Base-by-base conservation (phyloP, 2,113 vertebrate species). In the Cochlearius cochlearius region DNA sequence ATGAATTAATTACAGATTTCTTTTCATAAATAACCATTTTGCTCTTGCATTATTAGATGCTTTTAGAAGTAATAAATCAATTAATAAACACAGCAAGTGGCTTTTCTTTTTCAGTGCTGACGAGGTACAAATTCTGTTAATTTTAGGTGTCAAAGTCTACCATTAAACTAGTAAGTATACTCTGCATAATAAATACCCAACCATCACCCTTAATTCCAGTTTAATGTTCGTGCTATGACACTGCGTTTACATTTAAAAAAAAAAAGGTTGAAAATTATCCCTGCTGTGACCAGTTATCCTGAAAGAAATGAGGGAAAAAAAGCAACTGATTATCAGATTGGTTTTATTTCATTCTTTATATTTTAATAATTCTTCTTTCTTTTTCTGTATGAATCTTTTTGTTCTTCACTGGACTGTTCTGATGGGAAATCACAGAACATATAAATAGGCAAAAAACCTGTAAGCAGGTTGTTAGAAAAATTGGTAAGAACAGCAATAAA, bases 21-120 rank as follows among this genome's bases (percentile, higher is more conserved):
- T 56, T 92, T 89, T 74, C 45, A 81, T 63, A 93, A 94, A 85
- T 79, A 92, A 55, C n/a, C 43, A 32, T 68, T 87, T 96, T 78
- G 50, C 58, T 86, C 30, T 93, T 62, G 45, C 20, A 78, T 64
- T 84, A 68, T 64, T 86, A 86, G 67, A 74, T 64, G 52, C 60
- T 93, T 93, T 96, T 93, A 96, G 75, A 86, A 90, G 38, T 12
- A 90, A 92, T 75, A 95, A 88, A 90, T 84, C 77, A 94, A 92
- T 77, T 90, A 78, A 86, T 85, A 93, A 93, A 91, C 56, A 63
- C 23, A 84, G 71, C 21, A 43, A 90, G 84, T 59, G 20, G 43
- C 41, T 88, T 89, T 90, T 92, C 79, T 72, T 85, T 77, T 93
- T 86, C 56, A 79, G 63, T 66, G 60, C 52, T 96, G 87, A 90